phyloP scores from a whole-genome alignment of 2,888 invertebrate species.

The Muschampia plurimacula region DNA sequence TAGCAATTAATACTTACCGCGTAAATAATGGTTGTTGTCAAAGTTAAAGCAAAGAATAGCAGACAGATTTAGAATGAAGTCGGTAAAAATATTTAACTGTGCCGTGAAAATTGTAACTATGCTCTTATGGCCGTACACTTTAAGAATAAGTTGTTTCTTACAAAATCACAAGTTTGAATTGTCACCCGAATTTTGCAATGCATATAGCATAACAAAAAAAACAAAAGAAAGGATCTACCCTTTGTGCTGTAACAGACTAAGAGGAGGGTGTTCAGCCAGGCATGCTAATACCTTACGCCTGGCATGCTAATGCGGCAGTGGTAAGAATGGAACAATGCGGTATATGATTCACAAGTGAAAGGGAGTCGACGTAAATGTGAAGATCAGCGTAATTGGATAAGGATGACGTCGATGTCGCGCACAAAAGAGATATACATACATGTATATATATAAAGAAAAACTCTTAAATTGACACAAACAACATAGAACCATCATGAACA shows the following conservation, averaged over 20 bases:
- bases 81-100: constrained; percentile 8
- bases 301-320: neutral
- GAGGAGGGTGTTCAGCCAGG: constrained; percentile 26
- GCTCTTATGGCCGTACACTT: neutral
- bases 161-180: neutral
- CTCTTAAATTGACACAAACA: neutral
- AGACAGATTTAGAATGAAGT: neutral
- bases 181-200: neutral
- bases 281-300: neutral
- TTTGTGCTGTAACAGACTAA: constrained; percentile 9
- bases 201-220: neutral
- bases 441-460: neutral
- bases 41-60: constrained; percentile 13
- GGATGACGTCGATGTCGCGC: neutral
- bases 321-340: constrained; percentile 31
- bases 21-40: neutral
- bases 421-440: constrained; percentile 6
- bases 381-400: constrained; percentile 19
- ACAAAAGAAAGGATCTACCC: constrained; percentile 1
- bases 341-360: constrained; percentile 37
- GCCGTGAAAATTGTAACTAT: neutral
- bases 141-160: neutral
- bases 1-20: neutral
- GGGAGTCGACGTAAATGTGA: constrained; percentile 30
- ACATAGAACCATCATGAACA: neutral